Evolutionary conservation across 2,113 vertebrate genomes (phyloP).

Genomic region (Lagopus leucura): DNA sequence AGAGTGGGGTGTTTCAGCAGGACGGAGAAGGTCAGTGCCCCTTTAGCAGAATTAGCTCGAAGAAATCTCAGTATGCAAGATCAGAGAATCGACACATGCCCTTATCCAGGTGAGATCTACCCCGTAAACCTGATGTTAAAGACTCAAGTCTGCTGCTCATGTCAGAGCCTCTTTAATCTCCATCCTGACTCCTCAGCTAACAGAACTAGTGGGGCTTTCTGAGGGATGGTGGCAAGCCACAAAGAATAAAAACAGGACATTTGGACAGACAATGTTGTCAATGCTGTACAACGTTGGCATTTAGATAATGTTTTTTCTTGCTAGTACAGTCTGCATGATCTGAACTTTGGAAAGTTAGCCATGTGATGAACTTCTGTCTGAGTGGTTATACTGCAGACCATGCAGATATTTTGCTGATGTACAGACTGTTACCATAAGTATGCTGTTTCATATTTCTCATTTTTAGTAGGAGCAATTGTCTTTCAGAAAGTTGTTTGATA

Average conservation of each 20-base stretch:
- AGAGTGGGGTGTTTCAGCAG: accelerated
- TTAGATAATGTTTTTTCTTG: background rate
- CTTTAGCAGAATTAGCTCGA: background rate
- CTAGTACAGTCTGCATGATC: background rate
- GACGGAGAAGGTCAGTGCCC: background rate
- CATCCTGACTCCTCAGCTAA: background rate
- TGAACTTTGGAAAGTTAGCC: background rate
- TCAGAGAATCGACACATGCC: background rate
- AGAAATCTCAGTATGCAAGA: background rate
- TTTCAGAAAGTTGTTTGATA: background rate
- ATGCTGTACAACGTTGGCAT: no score
- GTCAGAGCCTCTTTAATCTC: background rate
- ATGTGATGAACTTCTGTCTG: background rate
- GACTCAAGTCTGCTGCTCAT: background rate
- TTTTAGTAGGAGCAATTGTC: background rate
- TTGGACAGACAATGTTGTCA: background rate
- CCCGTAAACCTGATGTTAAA: background rate
- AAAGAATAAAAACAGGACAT: background rate
- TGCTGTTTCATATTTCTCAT: background rate
- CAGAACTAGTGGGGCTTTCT: background rate
- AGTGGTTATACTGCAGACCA: background rate
- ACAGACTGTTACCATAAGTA: background rate
- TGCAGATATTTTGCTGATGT: background rate
- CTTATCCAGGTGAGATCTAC: background rate
- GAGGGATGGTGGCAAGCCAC: background rate